Evolutionary conservation across 1,140 invertebrate genomes (phyloP), one percentile per base, ranked within the genome.

Genomic region (Microvelia longipes): DNA sequence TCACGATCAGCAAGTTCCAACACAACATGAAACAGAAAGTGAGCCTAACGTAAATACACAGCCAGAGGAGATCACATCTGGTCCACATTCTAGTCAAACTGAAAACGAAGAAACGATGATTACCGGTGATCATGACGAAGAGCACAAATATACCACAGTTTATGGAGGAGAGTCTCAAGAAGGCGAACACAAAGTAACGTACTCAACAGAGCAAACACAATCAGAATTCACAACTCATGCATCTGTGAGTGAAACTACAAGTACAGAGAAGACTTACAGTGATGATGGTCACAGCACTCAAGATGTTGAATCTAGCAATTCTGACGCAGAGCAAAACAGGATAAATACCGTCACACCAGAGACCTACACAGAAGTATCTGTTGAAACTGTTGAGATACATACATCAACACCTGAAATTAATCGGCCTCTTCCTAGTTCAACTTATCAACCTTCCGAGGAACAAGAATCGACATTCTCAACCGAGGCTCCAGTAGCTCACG

Each of bases 361-460:
- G 28, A 29, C 29, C 2, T 63, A 71, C 25, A 71, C 66, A 2
- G 66, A 71, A 63, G 35, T 69, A 64, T 69, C 68, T 35, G 29
- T 68, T 30, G 70, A 68, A 69, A 61, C 29, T 61, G 66, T 71
- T 15, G 68, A 71, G 60, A 62, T 71, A 24, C 60, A 66, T 29
- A 70, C 69, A 28, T 70, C 69, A 29, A 30, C 65, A 28, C 69
- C 69, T 29, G 68, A 69, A 69, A 69, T 28, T 24, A 27, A 28
- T n/a, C 11, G 50, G 15, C 65, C 65, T 15, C 63, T 2, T 63
- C 11, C 11, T 13, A 14, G 14, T 2, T 11, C 2, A 14, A 67
- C 66, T 15, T 26, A 13, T 67, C 27, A 28, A 19, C 2, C 24
- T 67, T 2, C 5, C 28, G 5, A 14, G 25, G 24, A 11, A 2